A percentile compares a stretch with the other conserved stretches of the same genome.
Evolutionary conservation across 2,797 vertebrate species (phyloP).

Genomic region (Pipistrellus nathusii): DNA sequence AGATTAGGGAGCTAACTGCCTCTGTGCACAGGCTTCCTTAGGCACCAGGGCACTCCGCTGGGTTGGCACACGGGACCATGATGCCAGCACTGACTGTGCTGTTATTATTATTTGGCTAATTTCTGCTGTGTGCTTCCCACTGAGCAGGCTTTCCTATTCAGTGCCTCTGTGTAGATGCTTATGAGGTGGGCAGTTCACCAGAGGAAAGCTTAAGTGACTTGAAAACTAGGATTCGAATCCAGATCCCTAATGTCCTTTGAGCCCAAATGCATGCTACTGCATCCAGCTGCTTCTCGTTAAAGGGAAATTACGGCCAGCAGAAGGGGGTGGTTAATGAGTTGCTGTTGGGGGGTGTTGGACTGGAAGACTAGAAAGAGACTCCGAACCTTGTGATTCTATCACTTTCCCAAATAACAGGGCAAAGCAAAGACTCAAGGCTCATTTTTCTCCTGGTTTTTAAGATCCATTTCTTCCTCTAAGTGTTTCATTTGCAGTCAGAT

Average conservation of each 20-base stretch:
- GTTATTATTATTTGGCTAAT: not conserved
- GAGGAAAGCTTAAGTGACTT: not conserved
- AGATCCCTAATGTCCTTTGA: not conserved
- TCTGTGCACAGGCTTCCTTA: not conserved
- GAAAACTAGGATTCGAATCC: not conserved
- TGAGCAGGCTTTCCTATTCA: not conserved
- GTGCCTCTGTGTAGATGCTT: not conserved
- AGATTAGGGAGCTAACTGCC: not conserved
- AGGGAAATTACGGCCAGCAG: not conserved
- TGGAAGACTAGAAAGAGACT: not conserved
- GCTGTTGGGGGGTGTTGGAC: too few species aligned
- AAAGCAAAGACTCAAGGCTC: not conserved
- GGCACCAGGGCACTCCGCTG: not conserved
- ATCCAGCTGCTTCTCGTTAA: not conserved
- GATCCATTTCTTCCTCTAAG: not conserved
- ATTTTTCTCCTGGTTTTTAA: slow-evolving; percentile 9
- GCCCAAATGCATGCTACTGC: not conserved
- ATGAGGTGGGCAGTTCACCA: not conserved
- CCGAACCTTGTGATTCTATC: not conserved
- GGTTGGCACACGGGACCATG: not conserved
- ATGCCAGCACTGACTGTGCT: not conserved
- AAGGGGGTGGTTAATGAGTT: accelerated
- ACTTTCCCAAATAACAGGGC: not conserved
- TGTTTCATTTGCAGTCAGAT: slow-evolving; percentile 31
- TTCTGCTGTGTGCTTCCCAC: not conserved